Evolutionary conservation across 2,888 invertebrate species (phyloP).

Genomic region (Myopa testacea): DNA sequence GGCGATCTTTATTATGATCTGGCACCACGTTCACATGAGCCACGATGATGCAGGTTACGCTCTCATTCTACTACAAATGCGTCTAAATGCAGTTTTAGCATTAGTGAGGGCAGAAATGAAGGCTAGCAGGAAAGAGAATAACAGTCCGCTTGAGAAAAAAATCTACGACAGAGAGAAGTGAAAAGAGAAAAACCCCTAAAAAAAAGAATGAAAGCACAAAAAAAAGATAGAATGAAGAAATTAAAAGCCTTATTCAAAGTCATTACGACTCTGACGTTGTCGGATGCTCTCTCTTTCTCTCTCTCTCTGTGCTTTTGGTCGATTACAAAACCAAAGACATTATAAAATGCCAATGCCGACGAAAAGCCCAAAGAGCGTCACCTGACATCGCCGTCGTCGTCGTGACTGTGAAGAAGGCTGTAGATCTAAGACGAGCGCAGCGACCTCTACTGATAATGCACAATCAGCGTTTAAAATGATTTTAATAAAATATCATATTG

Average conservation of each 20-base stretch:
- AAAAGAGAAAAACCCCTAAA: background rate
- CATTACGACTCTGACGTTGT: too few relatives aligned
- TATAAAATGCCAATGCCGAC: too few relatives aligned
- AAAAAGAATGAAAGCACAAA: background rate
- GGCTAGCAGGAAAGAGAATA: background rate
- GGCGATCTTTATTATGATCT: background rate
- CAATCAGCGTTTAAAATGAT: conserved; percentile 14
- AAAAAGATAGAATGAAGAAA: background rate
- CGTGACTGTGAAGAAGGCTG: too few relatives aligned
- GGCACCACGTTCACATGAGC: conserved; percentile 9
- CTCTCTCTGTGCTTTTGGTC: too few relatives aligned
- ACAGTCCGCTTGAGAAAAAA: background rate
- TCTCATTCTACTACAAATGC: conserved; percentile 1
- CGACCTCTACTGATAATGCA: conserved; percentile 35
- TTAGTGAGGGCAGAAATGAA: background rate
- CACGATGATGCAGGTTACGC: conserved; percentile 22
- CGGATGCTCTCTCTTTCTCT: too few relatives aligned
- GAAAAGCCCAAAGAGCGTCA: too few relatives aligned
- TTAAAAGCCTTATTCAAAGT: too few relatives aligned
- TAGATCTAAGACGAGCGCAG: conserved; percentile 13
- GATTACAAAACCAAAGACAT: too few relatives aligned
- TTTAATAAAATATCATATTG: background rate
- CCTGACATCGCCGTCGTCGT: too few relatives aligned
- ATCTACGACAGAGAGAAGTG: background rate
- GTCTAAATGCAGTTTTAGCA: background rate